Base-by-base conservation (phyloP, 2,888 invertebrate genomes). In the Sphaeridia pumilis region DNA sequence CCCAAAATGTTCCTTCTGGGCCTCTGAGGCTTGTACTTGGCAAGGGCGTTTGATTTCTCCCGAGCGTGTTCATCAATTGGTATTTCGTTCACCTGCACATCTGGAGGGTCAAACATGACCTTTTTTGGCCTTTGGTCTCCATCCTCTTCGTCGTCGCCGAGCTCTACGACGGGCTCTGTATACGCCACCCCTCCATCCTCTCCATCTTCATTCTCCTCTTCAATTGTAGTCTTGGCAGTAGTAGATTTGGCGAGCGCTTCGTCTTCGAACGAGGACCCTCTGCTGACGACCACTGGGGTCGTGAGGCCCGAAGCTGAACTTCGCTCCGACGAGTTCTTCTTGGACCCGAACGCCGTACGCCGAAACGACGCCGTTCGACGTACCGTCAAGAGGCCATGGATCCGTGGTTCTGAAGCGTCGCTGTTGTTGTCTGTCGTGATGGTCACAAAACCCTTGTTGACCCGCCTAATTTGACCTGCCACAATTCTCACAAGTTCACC, bases 1-100 rank as follows among this genome's bases (percentile, higher is more conserved):
- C 54, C 54, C 14, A 47, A 41, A 25, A 52, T 48, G 36, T 52
- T 52, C 25, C 41, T 43, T 14, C 51, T 21, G 4, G 51, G 51
- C 26, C 28, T 52, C 14, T 47, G 25, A n/a, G n/a, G n/a, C n/a
- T n/a, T n/a, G n/a, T n/a, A n/a, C n/a, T n/a, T n/a, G n/a, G n/a
- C n/a, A n/a, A n/a, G n/a, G n/a, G n/a, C n/a, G n/a, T n/a, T n/a
- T n/a, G 47, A 22, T 27, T 27, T 45, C 4, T 14, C 12, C 17
- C 38, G 7, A 38, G 38, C 12, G 20, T 38, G 12, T 7, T 20
- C 38, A 14, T 14, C 38, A 5, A 20, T 17, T 17, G 5, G 12
- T 7, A 20, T 38, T 5, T 38, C 17, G 5, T 5, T 5, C 12
- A 5, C 7, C 20, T 38, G 38, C 38, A 17, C 38, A 14, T 38